Base-by-base conservation (phyloP, 2,888 invertebrate genomes). In the Yponomeuta plumbellus region DNA sequence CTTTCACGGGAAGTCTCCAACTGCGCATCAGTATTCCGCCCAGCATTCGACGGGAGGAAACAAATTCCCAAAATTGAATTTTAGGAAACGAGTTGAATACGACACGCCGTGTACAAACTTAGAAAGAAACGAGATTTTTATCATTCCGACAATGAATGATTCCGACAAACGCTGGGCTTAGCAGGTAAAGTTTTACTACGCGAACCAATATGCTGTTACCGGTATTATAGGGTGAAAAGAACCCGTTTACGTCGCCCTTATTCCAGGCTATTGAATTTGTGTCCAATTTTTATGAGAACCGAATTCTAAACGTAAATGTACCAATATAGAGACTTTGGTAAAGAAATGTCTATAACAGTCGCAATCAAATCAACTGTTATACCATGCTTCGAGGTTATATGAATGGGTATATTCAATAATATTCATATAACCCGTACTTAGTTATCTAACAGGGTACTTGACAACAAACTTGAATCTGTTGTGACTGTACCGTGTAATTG, bases 21-120 rank as follows among this genome's bases (percentile, higher is more conserved):
- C 69, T 66, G 64, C 66, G 65, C 85, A 91, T 91, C 85, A 90
- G 90, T 91, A 91, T 91, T 90, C 90, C 75, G 80, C 74, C 73
- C 87, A 79, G 80, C 81, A 78, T 83, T 83, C 87, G 80, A 80
- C 83, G 85, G 80, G 85, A 86, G 87, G 89, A 86, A 88, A 91
- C 91, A 90, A 91, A 91, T 91, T 90, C 86, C 87, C 90, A 89
- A 90, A 91, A 91, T 91, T 91, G 91, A 90, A 91, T 91, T 90
- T 90, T 88, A 84, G 80, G 88, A 86, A 90, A 90, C 90, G 89
- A 90, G 89, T 88, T 88, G 89, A 87, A 88, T 88, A 88, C 90
- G 87, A 89, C 90, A 84, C 83, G 80, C 44, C 44, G 81, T 86
- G 85, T 78, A 88, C 83, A 86, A 89, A 88, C 86, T 87, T 74